phyloP scores from a whole-genome alignment of 2,113 vertebrate species.

The Trematomus loennbergii region DNA sequence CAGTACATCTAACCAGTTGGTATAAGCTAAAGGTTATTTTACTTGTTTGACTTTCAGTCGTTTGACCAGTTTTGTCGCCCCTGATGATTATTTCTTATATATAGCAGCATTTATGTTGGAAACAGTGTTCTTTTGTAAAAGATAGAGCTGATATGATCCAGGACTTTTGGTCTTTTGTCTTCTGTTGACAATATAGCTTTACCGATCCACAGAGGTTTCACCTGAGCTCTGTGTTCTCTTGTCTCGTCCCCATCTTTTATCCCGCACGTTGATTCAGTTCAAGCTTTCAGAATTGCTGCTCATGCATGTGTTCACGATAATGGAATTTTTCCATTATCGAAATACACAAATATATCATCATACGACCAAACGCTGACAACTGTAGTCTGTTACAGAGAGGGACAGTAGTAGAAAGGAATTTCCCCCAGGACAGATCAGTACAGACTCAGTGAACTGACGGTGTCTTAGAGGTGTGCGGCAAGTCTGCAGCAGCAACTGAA shows the following conservation, averaged over 20 bases:
- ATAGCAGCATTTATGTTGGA: background rate
- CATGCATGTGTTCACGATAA: conserved; percentile 51
- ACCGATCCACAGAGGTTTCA: background rate
- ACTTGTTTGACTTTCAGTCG: conserved; percentile 41
- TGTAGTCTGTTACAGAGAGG: conserved; percentile 73
- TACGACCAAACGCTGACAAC: conserved; percentile 74
- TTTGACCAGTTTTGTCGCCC: background rate
- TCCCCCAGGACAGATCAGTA: conserved; percentile 73
- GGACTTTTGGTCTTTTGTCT: background rate
- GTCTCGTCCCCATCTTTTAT: conserved; percentile 12
- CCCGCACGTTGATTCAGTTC: conserved; percentile 15
- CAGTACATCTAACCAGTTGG: conserved; percentile 43
- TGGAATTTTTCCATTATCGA: conserved; percentile 72
- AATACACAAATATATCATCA: conserved; percentile 76
- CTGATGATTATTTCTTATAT: background rate
- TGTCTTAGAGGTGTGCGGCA: conserved; percentile 62
- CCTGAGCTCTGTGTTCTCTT: conserved; percentile 6
- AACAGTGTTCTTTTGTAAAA: background rate
- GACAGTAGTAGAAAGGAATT: conserved; percentile 79
- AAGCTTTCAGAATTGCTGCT: conserved; percentile 35
- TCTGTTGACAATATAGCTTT: background rate
- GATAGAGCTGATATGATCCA: background rate
- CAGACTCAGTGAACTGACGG: conserved; percentile 70
- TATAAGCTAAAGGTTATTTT: conserved; percentile 36
- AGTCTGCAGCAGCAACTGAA: conserved; percentile 57